These are phyloP conservation scores for Thomomys bottae DNA, from an alignment of 2,113 vertebrate genomes.

Conservation along the genomic window DNA sequence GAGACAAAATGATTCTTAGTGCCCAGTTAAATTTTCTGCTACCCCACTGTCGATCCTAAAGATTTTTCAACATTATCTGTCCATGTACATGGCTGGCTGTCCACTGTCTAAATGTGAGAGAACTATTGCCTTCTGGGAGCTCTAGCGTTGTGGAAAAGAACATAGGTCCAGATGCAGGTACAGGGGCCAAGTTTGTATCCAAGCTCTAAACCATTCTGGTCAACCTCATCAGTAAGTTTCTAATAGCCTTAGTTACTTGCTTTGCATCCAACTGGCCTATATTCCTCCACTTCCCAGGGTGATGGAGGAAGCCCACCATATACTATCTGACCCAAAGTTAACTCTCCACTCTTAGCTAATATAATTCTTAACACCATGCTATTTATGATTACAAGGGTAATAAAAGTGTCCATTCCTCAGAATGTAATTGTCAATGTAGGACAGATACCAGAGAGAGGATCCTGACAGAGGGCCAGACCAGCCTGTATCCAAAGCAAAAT, in stretches of 20 bases:
- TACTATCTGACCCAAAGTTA: background rate
- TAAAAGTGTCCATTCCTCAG: background rate
- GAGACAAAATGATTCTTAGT: slow-evolving; percentile 37
- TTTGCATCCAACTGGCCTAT: background rate
- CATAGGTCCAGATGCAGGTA: background rate
- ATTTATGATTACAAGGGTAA: background rate
- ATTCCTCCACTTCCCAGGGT: background rate
- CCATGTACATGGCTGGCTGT: background rate
- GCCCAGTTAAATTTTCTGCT: background rate
- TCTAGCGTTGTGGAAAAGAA: background rate
- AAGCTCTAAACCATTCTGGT: background rate
- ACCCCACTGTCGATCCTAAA: background rate
- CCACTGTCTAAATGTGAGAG: background rate
- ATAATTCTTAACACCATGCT: background rate
- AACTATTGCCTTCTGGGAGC: background rate
- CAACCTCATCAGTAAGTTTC: background rate
- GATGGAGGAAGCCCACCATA: background rate
- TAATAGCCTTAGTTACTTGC: slow-evolving; percentile 9
- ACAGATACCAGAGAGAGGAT: background rate
- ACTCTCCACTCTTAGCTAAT: background rate
- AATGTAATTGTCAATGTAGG: background rate
- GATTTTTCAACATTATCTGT: background rate
- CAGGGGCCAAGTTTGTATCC: background rate
- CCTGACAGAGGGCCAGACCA: background rate
- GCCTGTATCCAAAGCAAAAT: slow-evolving; percentile 6